A percentile compares a stretch with the other conserved stretches of the same genome.
Conservation (phyloP, 1,140 invertebrate species). For the Belonocnema kinseyi region DNA sequence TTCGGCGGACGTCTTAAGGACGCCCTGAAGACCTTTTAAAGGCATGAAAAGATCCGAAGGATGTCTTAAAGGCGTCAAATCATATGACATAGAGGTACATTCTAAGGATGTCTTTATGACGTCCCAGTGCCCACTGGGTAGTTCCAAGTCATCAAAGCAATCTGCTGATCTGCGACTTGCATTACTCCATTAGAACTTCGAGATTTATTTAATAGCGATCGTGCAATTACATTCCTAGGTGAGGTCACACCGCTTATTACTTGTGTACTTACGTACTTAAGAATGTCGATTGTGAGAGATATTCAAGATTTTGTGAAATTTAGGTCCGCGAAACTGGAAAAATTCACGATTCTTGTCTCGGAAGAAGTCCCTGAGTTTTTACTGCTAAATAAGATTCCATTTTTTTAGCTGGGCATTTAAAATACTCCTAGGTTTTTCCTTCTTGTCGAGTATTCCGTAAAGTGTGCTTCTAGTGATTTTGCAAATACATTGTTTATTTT, state of each 20-base stretch:
- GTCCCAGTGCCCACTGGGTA: too few species aligned
- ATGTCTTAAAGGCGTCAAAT: too few species aligned
- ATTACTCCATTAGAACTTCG: neutral
- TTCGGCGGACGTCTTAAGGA: too few species aligned
- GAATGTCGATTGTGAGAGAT: neutral
- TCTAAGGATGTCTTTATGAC: too few species aligned
- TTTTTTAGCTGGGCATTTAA: neutral
- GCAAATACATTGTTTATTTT: neutral
- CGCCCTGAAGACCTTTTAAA: too few species aligned
- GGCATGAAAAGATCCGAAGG: too few species aligned
- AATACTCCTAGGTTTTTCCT: neutral
- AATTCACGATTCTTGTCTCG: too few species aligned
- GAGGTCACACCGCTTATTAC: neutral
- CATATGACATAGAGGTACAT: too few species aligned
- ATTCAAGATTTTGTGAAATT: neutral
- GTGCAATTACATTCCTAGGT: constrained; percentile 5
- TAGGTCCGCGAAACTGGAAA: too few species aligned
- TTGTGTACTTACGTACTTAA: neutral
- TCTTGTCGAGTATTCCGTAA: neutral
- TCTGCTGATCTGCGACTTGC: neutral
- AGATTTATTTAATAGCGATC: constrained; percentile 9
- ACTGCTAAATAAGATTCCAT: too few species aligned
- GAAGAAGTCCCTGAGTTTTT: too few species aligned
- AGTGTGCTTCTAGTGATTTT: too few species aligned
- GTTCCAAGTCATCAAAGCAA: neutral